Conservation (phyloP, 2,797 vertebrate genomes). For the Sebastes nivosus region DNA sequence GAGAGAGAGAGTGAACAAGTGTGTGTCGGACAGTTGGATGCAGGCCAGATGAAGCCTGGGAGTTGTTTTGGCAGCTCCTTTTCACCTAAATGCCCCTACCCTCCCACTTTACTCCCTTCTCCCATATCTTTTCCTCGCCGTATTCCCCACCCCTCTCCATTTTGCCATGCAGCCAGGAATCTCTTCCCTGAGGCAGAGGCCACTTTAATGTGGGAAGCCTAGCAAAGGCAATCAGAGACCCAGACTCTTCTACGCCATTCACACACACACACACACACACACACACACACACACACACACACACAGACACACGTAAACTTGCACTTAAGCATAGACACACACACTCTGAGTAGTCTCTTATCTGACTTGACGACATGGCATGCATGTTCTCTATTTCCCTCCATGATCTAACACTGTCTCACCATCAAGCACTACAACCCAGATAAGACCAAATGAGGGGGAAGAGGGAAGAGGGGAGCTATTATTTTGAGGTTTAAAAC, state of each 20-base stretch:
- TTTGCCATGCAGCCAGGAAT: constrained; percentile 79
- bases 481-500: constrained; percentile 65
- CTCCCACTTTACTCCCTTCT: constrained; percentile 68
- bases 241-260: constrained; percentile 73
- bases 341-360: constrained; percentile 73
- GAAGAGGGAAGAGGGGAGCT: constrained; percentile 53
- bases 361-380: constrained; percentile 79
- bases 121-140: constrained; percentile 70
- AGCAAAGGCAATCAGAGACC: constrained; percentile 82
- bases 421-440: constrained; percentile 68
- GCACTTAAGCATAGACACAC: constrained; percentile 63
- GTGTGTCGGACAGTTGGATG: constrained; percentile 77
- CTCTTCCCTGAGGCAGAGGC: constrained; percentile 79
- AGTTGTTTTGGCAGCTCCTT: constrained; percentile 80
- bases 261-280: constrained; percentile 52
- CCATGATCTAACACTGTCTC: constrained; percentile 74
- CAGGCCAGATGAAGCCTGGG: constrained; percentile 78
- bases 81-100: constrained; percentile 76
- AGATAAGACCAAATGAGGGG: constrained; percentile 74
- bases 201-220: constrained; percentile 85
- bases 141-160: constrained; percentile 68
- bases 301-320: constrained; percentile 34
- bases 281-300: constrained; percentile 29
- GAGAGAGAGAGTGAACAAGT: constrained; percentile 64
- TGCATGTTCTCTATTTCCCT: constrained; percentile 80